phyloP scores from a whole-genome alignment of 1,140 invertebrate species.

The Cydia strobilella region DNA sequence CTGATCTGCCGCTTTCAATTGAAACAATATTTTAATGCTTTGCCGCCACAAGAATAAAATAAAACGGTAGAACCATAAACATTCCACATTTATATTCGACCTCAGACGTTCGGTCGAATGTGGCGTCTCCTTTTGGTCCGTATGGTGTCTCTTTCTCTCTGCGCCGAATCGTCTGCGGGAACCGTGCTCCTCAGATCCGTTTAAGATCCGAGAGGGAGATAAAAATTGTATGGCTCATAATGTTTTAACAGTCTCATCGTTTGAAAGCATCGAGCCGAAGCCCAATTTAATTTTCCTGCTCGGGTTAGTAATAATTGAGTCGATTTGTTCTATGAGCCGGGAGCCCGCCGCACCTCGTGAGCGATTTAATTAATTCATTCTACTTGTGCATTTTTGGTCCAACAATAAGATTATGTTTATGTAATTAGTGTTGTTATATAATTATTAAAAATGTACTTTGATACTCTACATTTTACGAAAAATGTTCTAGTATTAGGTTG shows the following conservation, averaged over 20 bases:
- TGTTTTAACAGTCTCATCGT: conserved; percentile 74
- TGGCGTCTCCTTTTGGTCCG: conserved; percentile 49
- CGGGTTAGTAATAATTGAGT: conserved; percentile 68
- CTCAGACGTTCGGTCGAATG: conserved; percentile 66
- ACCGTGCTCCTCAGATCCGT: conserved; percentile 49
- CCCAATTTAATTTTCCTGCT: conserved; percentile 73
- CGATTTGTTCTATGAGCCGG: conserved; percentile 71
- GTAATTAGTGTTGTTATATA: not conserved
- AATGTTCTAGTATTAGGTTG: too few relatives aligned
- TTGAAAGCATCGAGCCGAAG: conserved; percentile 63
- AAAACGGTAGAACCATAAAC: conserved; percentile 79
- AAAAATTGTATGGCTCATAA: conserved; percentile 76
- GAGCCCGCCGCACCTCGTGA: conserved; percentile 52
- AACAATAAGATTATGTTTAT: conserved; percentile 33
- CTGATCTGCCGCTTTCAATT: conserved; percentile 76
- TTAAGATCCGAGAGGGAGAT: conserved; percentile 69
- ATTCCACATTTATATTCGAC: conserved; percentile 79
- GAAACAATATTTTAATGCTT: conserved; percentile 77
- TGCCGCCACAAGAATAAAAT: conserved; percentile 72
- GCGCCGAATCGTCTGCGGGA: conserved; percentile 70
- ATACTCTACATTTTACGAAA: too few relatives aligned
- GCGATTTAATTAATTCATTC: conserved; percentile 66
- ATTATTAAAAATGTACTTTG: too few relatives aligned
- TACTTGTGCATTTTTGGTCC: conserved; percentile 47
- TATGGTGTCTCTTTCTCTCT: conserved; percentile 55